A percentile compares a stretch with the other conserved stretches of the same genome.
Evolutionary conservation across 2,113 vertebrate species (phyloP).

Genomic region (Callipepla squamata): DNA sequence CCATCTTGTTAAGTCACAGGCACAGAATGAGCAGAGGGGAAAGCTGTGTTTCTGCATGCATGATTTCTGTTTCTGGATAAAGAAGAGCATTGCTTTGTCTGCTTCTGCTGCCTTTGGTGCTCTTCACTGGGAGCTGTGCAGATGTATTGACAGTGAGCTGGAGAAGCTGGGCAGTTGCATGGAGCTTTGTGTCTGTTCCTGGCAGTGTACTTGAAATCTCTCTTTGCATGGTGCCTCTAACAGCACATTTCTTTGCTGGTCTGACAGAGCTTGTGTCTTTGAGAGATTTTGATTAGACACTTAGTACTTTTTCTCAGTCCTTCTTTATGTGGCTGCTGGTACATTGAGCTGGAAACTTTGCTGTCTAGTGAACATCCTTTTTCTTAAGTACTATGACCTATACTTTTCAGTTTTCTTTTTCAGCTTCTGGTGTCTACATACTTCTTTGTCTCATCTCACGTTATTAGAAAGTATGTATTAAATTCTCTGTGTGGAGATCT

Average conservation of each 20-base stretch:
- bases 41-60: not conserved
- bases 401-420: not conserved
- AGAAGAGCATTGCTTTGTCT: not conserved
- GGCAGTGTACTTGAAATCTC: rapidly evolving
- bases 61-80: not conserved
- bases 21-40: not conserved
- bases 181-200: not conserved
- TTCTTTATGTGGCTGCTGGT: not conserved
- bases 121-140: not conserved
- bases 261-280: not conserved
- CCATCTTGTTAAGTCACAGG: not conserved
- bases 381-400: not conserved
- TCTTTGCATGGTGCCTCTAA: not conserved
- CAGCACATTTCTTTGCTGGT: not conserved
- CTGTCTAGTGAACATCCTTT: not conserved
- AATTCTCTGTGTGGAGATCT: not conserved
- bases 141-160: not conserved
- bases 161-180: not conserved
- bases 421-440: not conserved
- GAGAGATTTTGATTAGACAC: not conserved
- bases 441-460: not conserved
- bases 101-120: not conserved
- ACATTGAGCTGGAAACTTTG: not conserved
- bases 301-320: not conserved
- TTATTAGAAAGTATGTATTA: not conserved